phyloP scores from a whole-genome alignment of 2,888 invertebrate genomes.

The Cerastis leucographa region DNA sequence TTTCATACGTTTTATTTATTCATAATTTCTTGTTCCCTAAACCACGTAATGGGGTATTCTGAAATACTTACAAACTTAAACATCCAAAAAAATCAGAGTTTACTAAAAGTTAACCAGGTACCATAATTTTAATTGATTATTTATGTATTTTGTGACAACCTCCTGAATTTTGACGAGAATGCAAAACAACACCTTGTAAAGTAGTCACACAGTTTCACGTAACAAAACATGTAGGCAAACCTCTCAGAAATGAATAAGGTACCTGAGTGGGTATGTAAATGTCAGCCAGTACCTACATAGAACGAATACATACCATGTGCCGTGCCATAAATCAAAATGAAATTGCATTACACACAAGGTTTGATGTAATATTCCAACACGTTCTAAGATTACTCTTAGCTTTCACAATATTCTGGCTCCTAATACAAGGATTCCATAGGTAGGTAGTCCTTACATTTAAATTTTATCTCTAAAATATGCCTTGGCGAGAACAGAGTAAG shows the following conservation, averaged over 20 bases:
- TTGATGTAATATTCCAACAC: slow-evolving; percentile 52
- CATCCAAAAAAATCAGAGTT: no score
- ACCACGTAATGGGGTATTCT: no score
- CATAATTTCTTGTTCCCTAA: no score
- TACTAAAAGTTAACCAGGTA: no score
- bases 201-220: not conserved
- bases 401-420: slow-evolving; percentile 42
- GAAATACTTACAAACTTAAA: no score
- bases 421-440: slow-evolving; percentile 25
- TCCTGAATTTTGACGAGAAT: no score
- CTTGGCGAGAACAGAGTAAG: slow-evolving; percentile 17
- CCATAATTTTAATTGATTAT: no score
- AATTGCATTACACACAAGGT: slow-evolving; percentile 63
- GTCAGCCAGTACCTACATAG: slow-evolving; percentile 19
- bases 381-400: slow-evolving; percentile 56
- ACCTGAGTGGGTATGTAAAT: slow-evolving; percentile 32
- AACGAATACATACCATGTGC: slow-evolving; percentile 34
- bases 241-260: slow-evolving; percentile 16
- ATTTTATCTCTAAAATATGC: slow-evolving; percentile 50
- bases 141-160: no score
- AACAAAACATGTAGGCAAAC: not conserved
- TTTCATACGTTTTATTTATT: no score
- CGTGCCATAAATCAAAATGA: slow-evolving; percentile 64
- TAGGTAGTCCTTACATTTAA: slow-evolving; percentile 30
- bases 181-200: no score